Conservation (phyloP, 2,797 vertebrate species). For the Leptoclinus maculatus region DNA sequence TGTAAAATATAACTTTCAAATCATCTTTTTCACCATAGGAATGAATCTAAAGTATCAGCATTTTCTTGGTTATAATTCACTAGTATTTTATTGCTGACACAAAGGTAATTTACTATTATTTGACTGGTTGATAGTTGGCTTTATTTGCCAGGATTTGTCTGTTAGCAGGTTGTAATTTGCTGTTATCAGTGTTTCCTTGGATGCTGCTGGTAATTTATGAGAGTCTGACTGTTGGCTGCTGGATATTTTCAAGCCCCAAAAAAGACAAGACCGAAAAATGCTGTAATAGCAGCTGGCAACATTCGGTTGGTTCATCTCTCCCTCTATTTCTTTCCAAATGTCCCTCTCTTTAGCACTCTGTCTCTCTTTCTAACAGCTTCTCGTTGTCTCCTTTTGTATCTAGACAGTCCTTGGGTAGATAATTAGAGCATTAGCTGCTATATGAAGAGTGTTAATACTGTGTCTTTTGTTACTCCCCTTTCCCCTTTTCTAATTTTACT, state of each 20-base stretch:
- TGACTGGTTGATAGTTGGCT: constrained; percentile 51
- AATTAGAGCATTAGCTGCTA: constrained; percentile 67
- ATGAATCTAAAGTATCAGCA: constrained; percentile 64
- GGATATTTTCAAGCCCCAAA: constrained; percentile 51
- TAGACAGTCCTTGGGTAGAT: constrained; percentile 59
- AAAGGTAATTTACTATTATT: constrained; percentile 50
- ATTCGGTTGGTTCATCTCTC: constrained; percentile 37
- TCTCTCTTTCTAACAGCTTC: constrained; percentile 30
- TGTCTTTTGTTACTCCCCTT: constrained; percentile 58
- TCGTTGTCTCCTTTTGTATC: constrained; percentile 38
- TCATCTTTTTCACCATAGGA: constrained; percentile 30
- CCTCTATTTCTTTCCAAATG: constrained; percentile 29
- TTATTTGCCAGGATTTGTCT: constrained; percentile 73
- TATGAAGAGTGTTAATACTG: constrained; percentile 60
- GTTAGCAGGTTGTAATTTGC: constrained; percentile 56
- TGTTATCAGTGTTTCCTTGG: constrained; percentile 44
- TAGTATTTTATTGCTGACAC: constrained; percentile 36
- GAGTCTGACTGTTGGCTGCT: constrained; percentile 45
- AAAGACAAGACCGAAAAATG: constrained; percentile 59
- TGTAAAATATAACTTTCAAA: constrained; percentile 44
- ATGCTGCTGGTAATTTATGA: constrained; percentile 57
- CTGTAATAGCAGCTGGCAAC: constrained; percentile 58
- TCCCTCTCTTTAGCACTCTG: constrained; percentile 19
- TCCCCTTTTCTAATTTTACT: constrained; percentile 62
- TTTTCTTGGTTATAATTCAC: constrained; percentile 42